Base-by-base conservation (phyloP, 2,113 vertebrate genomes). In the Haemorhous mexicanus region DNA sequence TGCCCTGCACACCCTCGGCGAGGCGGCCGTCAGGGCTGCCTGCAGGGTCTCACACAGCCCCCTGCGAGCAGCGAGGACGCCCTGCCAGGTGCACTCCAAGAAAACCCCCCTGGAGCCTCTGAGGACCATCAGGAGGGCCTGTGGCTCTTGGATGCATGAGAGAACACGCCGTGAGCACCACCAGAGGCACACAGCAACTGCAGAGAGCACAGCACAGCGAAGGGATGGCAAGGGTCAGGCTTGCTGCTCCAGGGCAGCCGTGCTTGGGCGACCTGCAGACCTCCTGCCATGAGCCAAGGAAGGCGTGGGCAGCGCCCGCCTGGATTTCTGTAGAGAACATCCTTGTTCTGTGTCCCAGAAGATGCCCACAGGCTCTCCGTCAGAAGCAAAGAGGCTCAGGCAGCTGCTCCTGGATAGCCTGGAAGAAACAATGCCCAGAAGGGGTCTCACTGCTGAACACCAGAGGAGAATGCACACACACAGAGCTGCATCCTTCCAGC, bases 51-150 rank as follows among this genome's bases (percentile, higher is more conserved):
- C 21, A 12, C 59, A 30, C 26, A 37, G 11, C n/a, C 35, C 47
- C 6, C 15, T 5, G 33, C 2, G 7, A 39, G 7, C 64, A 47
- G 56, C 9, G 1, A 37, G 37, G 47, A 9, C 5, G 5, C 10
- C 30, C 30, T 9, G 59, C 59, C 59, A 39, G 59, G 16, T 11
- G 26, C 6, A 1, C 47, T 50, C 27, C 8, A 1, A 23, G n/a
- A 32, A 66, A 37, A 35, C 4, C 10, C 3, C n/a, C 32, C 20
- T 20, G 63, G 49, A 39, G 39, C 52, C 52, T 4, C 2, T 0
- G 35, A 9, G 7, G 49, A 30, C 13, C 63, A 17, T 21, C 44
- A 18, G 32, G 24, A 49, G 32, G 37, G 20, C 49, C 18, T 33
- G 8, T 22, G 8, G 2, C 43, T 39, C 4, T 0, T 28, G 24